These are phyloP conservation scores for Eupithecia dodoneata DNA, from an alignment of 2,888 invertebrate genomes.

Conservation along the genomic window DNA sequence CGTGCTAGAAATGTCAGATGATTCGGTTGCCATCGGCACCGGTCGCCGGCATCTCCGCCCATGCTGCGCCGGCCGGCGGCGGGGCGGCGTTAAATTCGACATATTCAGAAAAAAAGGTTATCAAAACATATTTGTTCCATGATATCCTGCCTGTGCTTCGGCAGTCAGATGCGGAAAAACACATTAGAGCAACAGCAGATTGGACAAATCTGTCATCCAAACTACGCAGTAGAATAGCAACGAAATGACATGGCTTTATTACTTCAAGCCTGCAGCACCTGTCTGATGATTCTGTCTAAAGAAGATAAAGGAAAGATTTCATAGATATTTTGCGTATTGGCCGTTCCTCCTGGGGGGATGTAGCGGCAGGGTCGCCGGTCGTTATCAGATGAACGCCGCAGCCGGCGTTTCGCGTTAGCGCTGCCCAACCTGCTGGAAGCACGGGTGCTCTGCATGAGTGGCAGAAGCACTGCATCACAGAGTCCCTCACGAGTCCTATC, in stretches of 20 bases:
- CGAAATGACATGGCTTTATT: background rate
- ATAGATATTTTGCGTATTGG: constrained; percentile 48
- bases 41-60: constrained; percentile 49
- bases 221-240: background rate
- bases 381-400: constrained; percentile 38
- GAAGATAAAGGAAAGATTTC: constrained; percentile 30
- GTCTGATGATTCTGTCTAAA: constrained; percentile 1
- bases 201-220: background rate
- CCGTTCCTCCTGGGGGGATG: constrained; percentile 63
- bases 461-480: constrained; percentile 97
- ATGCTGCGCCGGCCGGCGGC: constrained; percentile 54
- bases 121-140: background rate
- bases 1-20: constrained; percentile 58
- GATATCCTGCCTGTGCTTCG: background rate
- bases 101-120: background rate
- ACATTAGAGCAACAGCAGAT: background rate
- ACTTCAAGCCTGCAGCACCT: background rate
- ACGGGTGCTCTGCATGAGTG: constrained; percentile 95
- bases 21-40: constrained; percentile 46
- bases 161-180: background rate
- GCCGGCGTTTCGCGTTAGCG: constrained; percentile 24
- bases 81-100: background rate
- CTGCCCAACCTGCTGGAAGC: constrained; percentile 88
- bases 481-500: constrained; percentile 95
- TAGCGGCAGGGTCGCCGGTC: constrained; percentile 62